Evolutionary conservation across 2,113 vertebrate species (phyloP), one percentile per base, ranked within the genome.

Genomic region (Takifugu flavidus): DNA sequence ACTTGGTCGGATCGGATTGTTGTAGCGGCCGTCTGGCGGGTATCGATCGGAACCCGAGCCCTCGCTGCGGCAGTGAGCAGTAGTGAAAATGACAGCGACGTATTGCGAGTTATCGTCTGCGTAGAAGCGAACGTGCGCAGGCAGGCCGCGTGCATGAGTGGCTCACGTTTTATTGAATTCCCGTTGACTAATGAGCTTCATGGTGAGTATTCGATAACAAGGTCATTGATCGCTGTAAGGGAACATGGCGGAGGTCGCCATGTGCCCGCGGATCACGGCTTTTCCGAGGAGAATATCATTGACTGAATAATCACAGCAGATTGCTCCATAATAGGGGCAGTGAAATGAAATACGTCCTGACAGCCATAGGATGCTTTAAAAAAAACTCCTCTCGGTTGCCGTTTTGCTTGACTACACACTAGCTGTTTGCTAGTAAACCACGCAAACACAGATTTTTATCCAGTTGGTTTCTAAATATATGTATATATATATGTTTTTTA

Each of bases 121-220:
- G 69, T 27, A 27, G 67, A 71, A 66, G 65, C 25, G 34, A 56
- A 20, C 20, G 20, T 20, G 75, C 45, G 45, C n/a, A 4, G 13
- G 77, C 62, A 64, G 13, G 13, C 58, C 57, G 56, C 80, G 61
- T 74, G 62, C 79, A 75, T 63, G 78, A 80, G 56, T 80, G 77
- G 70, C 72, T 74, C 80, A 4, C 78, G 82, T 82, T 47, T 25
- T 71, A 85, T 74, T 62, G 75, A 88, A 89, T 89, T 28, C 39
- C 66, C 78, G 63, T 51, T 75, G 68, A 80, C 75, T 91, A 89
- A 87, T 88, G 85, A 90, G 82, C 79, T 91, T 86, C 79, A 59
- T 56, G 58, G 79, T 85, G 80, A 90, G 91, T 85, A 88, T 87
- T 89, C 86, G 81, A 88, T 89, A 89, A 74, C 90, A 77, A 87